Base-by-base conservation (phyloP, 1,140 invertebrate genomes). In the Ptiloglossa arizonensis region DNA sequence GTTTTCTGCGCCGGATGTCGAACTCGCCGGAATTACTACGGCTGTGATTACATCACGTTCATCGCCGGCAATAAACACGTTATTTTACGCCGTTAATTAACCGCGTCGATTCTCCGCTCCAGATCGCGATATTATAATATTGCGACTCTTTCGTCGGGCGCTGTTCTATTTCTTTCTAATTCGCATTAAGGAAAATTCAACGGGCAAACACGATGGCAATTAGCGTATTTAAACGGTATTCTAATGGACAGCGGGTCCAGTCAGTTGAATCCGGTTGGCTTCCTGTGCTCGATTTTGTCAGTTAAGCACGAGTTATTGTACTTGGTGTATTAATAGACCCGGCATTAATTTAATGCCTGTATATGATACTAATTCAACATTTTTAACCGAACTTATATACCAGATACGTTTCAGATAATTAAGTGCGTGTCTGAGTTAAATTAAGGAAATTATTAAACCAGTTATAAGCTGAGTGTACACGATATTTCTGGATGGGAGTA, bases 81-180 rank as follows among this genome's bases (percentile, higher is more conserved):
- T 48, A 44, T 59, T 76, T 22, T 60, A 50, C 32, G n/a, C 32
- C 19, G 32, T 69, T 76, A 76, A 76, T 76, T 76, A 76, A 69
- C 64, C 44, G 13, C 8, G 32, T 15, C 44, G 22, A 13, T n/a
- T 27, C 71, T 15, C 32, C 24, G 67, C 41, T 41, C 11, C 3
- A 6, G 22, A 6, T 56, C 46, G 27, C 27, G 41, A 59, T 76
- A 60, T 59, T 50, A 76, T 48, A 76, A 69, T 69, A 22, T 38
- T 5, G 6, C 6, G 22, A 29, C 13, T 46, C 1, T 60, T 69
- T 41, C 38, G 9, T 32, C 41, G 17, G 41, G 41, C 6, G n/a
- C 56, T 17, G 11, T 15, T 15, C 50, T 38, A 32, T 57, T 75
- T 75, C 29, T 57, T 68, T 57, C 13, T 6, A 13, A 13, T 13